Evolutionary conservation across 2,113 vertebrate genomes (phyloP).

Genomic region (Notechis scutatus): DNA sequence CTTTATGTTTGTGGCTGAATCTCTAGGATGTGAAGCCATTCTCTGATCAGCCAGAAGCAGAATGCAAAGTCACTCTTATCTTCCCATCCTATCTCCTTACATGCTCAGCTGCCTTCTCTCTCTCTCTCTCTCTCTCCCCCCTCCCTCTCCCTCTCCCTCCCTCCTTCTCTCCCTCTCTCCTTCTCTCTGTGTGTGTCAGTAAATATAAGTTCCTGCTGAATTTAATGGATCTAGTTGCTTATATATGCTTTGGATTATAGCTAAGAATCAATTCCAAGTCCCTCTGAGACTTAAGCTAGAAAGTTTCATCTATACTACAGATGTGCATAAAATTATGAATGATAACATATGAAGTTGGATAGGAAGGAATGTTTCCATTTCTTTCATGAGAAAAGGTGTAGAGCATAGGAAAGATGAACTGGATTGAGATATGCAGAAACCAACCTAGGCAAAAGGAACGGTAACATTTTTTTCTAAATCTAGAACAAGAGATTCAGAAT

Average conservation of each 20-base stretch:
- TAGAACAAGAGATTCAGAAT: background rate
- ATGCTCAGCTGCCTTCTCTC: background rate
- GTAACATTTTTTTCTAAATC: background rate
- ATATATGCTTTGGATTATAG: background rate
- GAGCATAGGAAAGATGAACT: background rate
- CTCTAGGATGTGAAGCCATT: background rate
- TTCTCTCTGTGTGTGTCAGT: background rate
- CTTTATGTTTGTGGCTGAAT: slow-evolving; percentile 67
- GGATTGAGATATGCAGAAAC: background rate
- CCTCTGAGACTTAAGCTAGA: background rate
- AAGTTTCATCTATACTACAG: background rate
- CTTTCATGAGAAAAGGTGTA: background rate
- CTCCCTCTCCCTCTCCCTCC: background rate
- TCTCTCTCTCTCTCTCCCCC: too few relatives aligned
- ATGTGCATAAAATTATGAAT: too few relatives aligned
- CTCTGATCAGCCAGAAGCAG: slow-evolving; percentile 25
- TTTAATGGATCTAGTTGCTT: background rate
- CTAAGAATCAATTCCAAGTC: background rate
- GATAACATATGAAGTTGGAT: background rate
- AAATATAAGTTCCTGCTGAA: background rate
- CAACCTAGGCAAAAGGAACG: background rate
- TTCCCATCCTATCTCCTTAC: background rate
- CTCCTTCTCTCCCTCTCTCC: too few relatives aligned
- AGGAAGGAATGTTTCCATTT: background rate
- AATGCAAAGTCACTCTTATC: slow-evolving; percentile 46